Percentiles rank a stretch among this genome's conserved stretches.
Evolutionary conservation across 2,888 invertebrate genomes (phyloP).

Genomic region (Podotricha telesiphe): DNA sequence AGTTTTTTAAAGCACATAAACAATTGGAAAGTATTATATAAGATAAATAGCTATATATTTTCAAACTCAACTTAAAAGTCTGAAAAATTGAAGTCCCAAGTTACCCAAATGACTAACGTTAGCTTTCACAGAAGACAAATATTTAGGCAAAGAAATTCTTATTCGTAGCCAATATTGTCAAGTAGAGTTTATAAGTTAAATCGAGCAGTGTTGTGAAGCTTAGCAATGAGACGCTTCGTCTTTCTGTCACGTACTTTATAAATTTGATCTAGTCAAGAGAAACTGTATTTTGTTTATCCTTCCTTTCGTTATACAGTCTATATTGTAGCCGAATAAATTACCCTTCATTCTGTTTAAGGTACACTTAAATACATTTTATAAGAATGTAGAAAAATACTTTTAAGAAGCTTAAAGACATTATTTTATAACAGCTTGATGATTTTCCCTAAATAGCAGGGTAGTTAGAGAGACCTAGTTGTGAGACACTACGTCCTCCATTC

Average conservation of each 20-base stretch:
- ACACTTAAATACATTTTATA: background rate
- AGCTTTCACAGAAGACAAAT: constrained; percentile 34
- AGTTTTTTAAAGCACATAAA: background rate
- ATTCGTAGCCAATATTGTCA: constrained; percentile 43
- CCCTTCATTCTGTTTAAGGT: background rate
- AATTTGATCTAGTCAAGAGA: constrained; percentile 46
- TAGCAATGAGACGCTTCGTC: constrained; percentile 44
- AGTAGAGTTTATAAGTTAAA: constrained; percentile 47
- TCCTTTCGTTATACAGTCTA: constrained; percentile 26
- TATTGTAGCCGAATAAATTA: constrained; percentile 17
- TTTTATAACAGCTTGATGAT: too few relatives aligned
- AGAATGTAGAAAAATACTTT: background rate
- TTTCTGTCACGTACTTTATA: constrained; percentile 47
- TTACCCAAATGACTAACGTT: constrained; percentile 21
- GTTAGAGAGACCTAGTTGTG: too few relatives aligned
- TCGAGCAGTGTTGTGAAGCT: constrained; percentile 41
- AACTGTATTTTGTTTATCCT: constrained; percentile 38
- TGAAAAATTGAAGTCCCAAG: constrained; percentile 14
- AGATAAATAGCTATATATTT: background rate
- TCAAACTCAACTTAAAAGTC: background rate
- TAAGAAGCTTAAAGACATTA: background rate
- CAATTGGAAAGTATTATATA: background rate
- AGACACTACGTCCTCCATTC: too few relatives aligned
- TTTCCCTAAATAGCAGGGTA: too few relatives aligned
- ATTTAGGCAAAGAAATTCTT: constrained; percentile 40